Evolutionary conservation across 2,888 invertebrate genomes (phyloP), one percentile per base, ranked within the genome.

Genomic region (Zygothrica quintamaculata): DNA sequence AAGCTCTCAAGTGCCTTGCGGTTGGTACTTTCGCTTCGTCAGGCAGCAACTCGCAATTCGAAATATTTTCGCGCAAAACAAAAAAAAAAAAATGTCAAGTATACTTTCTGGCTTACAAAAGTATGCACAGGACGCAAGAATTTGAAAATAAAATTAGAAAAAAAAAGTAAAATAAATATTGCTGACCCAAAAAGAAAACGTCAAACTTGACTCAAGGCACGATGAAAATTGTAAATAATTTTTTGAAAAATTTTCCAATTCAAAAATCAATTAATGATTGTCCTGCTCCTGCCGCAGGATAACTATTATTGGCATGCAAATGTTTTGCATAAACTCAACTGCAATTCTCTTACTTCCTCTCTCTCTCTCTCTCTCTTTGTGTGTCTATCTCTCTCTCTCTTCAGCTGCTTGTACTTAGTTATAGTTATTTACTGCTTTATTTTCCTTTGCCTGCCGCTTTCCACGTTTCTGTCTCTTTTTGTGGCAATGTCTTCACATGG

Each of bases 51-150:
- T 58, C 59, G 47, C 42, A 61, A 69, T 86, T 79, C 46, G 26
- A 72, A 72, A 85, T 85, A 74, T 73, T 79, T 68, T 65, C 61
- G 58, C 61, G 69, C 50, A 65, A 69, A n/a, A n/a, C n/a, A n/a
- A n/a, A n/a, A n/a, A n/a, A n/a, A n/a, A n/a, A n/a, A n/a, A 66
- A 87, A 75, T 87, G 81, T 81, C 84, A 84, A 87, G 84, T 76
- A 57, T 71, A 74, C 72, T 77, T 74, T 79, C 69, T 62, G 73
- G 82, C 71, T 81, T 65, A 60, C 52, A 48, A 56, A 62, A 74
- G 62, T 70, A 81, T 81, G 65, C 53, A 48, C 15, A n/a, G n/a
- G 15, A 25, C n/a, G 36, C 18, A 37, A 43, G 39, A 6, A 15
- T 40, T n/a, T 25, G 37, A 22, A 15, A 9, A 11, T 3, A 8